Evolutionary conservation across 1,140 invertebrate species (phyloP), one percentile per base, ranked within the genome.

Genomic region (Yoshiicerus persimilis): DNA sequence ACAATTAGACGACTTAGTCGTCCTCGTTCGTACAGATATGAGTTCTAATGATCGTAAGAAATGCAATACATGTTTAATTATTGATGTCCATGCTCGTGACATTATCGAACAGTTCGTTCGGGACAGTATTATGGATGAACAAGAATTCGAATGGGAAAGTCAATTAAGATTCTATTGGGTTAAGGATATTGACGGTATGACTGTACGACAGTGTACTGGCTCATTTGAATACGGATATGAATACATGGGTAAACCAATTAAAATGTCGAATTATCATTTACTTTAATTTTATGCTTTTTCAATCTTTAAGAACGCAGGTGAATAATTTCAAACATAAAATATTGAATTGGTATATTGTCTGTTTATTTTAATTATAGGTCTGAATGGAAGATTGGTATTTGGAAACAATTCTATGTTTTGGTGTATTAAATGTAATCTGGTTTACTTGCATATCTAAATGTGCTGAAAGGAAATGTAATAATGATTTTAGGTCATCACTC

Each of bases 71-170:
- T 95, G 98, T 34, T 94, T 97, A 0, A 98, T 97, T 4, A 96
- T 98, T 64, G 97, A 98, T 92, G 97, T 98, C 0, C 97, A 98
- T 92, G 96, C 96, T 3, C 94, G 96, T 62, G 75, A 80, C 23
- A 80, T 80, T 20, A 80, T 80, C 34, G 75, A 80, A 11, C 75
- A 80, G 23, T 80, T 80, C n/a, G 34, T 86, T 34, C 32, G 85
- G 3, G 92, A 93, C 91, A 97, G 96, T 92, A 95, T 98, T 36
- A 95, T 96, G 36, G 95, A 97, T 92, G 94, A 95, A 0, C 93
- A 95, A 86, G 97, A 98, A 92, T 98, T 98, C 91, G 95, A 97
- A 89, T 98, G 97, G 97, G 96, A 98, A 92, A 97, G 96, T 91
- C 97, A 98, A 92, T 93, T 98, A 86, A 92, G 97, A 89, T 98